Base-by-base conservation (phyloP, 2,797 vertebrate genomes). In the Leptoclinus maculatus region DNA sequence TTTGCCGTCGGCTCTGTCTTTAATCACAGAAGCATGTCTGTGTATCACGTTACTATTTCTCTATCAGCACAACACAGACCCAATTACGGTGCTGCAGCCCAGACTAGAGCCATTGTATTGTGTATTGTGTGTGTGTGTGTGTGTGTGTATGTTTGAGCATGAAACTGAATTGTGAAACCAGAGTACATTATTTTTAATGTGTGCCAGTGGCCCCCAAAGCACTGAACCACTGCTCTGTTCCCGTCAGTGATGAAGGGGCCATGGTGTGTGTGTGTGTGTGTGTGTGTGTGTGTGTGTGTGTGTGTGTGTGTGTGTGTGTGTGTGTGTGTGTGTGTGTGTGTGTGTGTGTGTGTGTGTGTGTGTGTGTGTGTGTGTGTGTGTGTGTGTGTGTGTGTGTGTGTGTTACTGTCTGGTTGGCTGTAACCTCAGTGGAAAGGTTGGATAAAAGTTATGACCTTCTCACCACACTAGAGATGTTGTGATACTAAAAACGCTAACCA, bases 41-140 rank as follows among this genome's bases (percentile, higher is more conserved):
- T 69, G 54, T 80, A 77, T 87, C 85, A 36, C 45, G 39, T 84
- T 80, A 73, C 82, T n/a, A 53, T 65, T 83, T 56, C 72, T 76
- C 59, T 83, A 83, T 86, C 69, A 79, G 77, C 79, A 74, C 80
- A 84, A 83, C 87, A 76, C 80, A 87, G 71, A 79, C 83, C 74
- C 78, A 84, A 86, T 88, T 80, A 82, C n/a, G 0, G 14, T 29
- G 63, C 36, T 71, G 13, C 58, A 54, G 64, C 12, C 41, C 78
- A 81, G 57, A 80, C 69, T 49, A 78, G 19, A 79, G 11, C 51
- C 45, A 39, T 39, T 78, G 38, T 39, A 62, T n/a, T 63, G n/a
- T 57, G 21, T 67, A 39, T 47, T 51, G n/a, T 49, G 59, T 59
- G 29, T 70, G 51, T 59, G 41, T 62, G 4, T 53, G 71, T 25